Base-by-base conservation (phyloP, 2,797 vertebrate species). In the Hapalemur alaotrensis region DNA sequence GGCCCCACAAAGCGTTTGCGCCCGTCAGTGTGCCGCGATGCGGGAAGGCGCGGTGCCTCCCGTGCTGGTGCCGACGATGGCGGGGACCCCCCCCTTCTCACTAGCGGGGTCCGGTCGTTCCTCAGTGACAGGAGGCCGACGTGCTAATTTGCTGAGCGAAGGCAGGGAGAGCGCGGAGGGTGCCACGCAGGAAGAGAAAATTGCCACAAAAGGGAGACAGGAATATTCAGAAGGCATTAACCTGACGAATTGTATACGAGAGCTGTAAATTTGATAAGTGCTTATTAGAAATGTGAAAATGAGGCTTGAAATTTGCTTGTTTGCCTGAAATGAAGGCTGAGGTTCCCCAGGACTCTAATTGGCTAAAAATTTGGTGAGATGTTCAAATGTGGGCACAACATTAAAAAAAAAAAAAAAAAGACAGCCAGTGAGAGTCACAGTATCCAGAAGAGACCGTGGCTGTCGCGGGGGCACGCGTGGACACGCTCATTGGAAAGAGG, bases 251-350 rank as follows among this genome's bases (percentile, higher is more conserved):
- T n/a, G 72, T 20, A 48, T 0, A 4, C 12, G 13, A 30, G 46
- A 80, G 69, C 84, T n/a, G 5, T 88, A 48, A 59, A 85, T 67
- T 70, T 65, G 70, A 38, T 83, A 90, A 75, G 65, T 67, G 82
- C 91, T 96, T 89, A 89, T 93, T 86, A 94, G 92, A 79, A 79
- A 93, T 65, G 22, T 0, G 89, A 78, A 89, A 95, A 95, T 20
- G 86, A 95, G 82, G 89, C 80, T 70, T 57, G 52, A 61, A 57
- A 82, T 85, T 20, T 35, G 85, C 85, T 69, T 78, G 89, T 83
- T 72, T 73, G 95, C 85, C 81, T 93, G 79, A 94, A 92, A 89
- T 0, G 86, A 91, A 78, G 67, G 84, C 82, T 69, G 89, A 95
- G 93, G 41, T 57, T 85, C 65, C 89, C 89, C 75, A 1, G 0